Evolutionary conservation across 2,797 vertebrate species (phyloP).

Genomic region (Sylvia borin): DNA sequence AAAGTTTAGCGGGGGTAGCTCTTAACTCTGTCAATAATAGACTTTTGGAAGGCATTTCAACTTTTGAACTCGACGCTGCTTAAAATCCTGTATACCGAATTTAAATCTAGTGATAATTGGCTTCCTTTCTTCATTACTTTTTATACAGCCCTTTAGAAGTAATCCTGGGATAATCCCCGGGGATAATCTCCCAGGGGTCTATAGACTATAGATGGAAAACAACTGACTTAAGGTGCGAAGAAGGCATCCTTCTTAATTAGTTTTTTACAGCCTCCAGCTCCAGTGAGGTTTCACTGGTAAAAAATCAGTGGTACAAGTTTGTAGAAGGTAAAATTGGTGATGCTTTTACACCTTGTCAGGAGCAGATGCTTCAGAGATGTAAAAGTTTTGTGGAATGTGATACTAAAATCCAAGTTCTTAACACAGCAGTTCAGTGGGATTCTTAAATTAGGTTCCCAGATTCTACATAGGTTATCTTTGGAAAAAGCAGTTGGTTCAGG

Average conservation of each 20-base stretch:
- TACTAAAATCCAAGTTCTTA: neutral
- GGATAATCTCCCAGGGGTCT: slow-evolving; percentile 11
- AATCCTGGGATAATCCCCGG: slow-evolving; percentile 25
- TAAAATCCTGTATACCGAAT: neutral
- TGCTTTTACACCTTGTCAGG: neutral
- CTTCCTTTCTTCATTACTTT: slow-evolving; percentile 1
- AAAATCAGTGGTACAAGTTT: neutral
- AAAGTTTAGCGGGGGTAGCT: neutral
- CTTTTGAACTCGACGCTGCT: neutral
- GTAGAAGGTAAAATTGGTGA: neutral
- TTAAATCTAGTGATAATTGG: neutral
- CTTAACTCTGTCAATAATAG: neutral
- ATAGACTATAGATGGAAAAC: neutral
- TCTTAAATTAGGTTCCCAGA: neutral
- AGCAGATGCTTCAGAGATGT: neutral
- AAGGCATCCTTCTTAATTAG: slow-evolving; percentile 7
- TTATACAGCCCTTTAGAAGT: neutral
- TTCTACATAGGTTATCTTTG: neutral
- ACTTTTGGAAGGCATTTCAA: neutral
- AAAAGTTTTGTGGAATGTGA: neutral
- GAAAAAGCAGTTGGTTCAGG: neutral
- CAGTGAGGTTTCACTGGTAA: neutral
- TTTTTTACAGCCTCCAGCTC: neutral
- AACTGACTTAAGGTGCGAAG: neutral
- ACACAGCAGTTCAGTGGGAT: fast-evolving